Evolutionary conservation across 23 tunicate genomes (phyloP), one percentile per base, ranked within the genome.

Genomic region (Trididemnum nubilum): DNA sequence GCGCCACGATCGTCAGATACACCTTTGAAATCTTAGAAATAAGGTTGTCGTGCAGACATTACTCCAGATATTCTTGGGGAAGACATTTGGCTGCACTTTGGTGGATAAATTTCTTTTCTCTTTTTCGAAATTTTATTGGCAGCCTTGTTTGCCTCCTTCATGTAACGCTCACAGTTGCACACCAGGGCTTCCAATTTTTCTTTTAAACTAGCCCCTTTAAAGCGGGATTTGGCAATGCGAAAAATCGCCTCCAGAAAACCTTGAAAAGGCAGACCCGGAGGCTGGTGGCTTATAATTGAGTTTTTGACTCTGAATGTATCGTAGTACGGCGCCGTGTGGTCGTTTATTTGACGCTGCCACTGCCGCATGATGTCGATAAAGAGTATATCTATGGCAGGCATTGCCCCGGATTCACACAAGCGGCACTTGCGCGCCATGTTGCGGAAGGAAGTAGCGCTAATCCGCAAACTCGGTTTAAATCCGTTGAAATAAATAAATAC

Each of bases 191-290:
- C 97, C 82, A 92, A 30, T 64, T 83, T 87, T 35, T 92, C 97
- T 59, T 78, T 83, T 21, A 92, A 64, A 18, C 80, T 92, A 21
- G 49, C 74, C 27, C 97, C 97, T 22, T 81, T 66, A 31, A 79
- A 87, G 21, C 92, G 75, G 34, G 78, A 65, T 36, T 80, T 63
- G n/a, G 97, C 92, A 25, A 92, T 64, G 37, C 86, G 76, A 66
- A 91, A 91, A 26, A 93, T 35, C 31, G 93, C 98, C 33, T 93
- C 98, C 0, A 93, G 60, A 50, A 93, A 93, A 24, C 98, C 98
- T 80, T 93, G 98, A 59, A 93, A 93, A 1, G 98, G 98, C 21
- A 93, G 72, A 1, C 98, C 94, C 4, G 82, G 26, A 5, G 89
- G 29, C 30, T 80, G 87, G 25, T 77, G 86, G 18, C 44, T 29